A percentile compares a stretch with the other conserved stretches of the same genome.
These are phyloP conservation scores for Carapus acus DNA, from an alignment of 2,797 vertebrate species.

Conservation along the genomic window DNA sequence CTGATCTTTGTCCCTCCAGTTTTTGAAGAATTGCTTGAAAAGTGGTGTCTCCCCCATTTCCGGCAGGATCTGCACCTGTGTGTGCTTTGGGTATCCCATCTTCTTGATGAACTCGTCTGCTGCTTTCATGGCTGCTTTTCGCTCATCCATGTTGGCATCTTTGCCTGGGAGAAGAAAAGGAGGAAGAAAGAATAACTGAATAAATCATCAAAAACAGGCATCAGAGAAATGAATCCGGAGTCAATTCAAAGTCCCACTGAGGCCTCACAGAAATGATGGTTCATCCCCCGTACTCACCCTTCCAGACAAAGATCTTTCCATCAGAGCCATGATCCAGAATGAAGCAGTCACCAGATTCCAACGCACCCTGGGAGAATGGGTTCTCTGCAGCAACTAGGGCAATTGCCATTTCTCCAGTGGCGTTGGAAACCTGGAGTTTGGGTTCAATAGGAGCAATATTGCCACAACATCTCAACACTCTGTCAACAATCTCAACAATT, in stretches of 20 bases:
- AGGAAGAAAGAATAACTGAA: background rate
- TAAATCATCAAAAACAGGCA: background rate
- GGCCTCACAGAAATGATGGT: background rate
- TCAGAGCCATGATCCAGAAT: slow-evolving; percentile 91
- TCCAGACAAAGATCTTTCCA: slow-evolving; percentile 97
- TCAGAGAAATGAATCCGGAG: background rate
- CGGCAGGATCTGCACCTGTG: slow-evolving; percentile 91
- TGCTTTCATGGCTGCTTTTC: slow-evolving; percentile 86
- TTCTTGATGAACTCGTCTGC: slow-evolving; percentile 94
- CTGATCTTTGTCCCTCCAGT: slow-evolving; percentile 91
- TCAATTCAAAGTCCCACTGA: too few relatives aligned
- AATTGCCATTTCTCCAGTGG: slow-evolving; percentile 81
- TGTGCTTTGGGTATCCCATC: slow-evolving; percentile 92
- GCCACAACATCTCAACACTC: background rate
- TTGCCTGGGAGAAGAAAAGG: slow-evolving; percentile 69
- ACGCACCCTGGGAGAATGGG: slow-evolving; percentile 86
- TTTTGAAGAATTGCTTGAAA: slow-evolving; percentile 99
- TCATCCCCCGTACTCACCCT: slow-evolving; percentile 73
- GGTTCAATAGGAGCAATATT: background rate
- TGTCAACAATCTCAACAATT: too few relatives aligned
- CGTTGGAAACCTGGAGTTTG: slow-evolving; percentile 82
- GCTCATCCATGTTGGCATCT: slow-evolving; percentile 88
- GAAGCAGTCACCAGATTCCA: slow-evolving; percentile 91
- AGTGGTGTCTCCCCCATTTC: slow-evolving; percentile 93
- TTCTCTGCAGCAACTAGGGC: slow-evolving; percentile 92